Evolutionary conservation across 2,797 vertebrate species (phyloP).

Genomic region (Centropyge bicolor): DNA sequence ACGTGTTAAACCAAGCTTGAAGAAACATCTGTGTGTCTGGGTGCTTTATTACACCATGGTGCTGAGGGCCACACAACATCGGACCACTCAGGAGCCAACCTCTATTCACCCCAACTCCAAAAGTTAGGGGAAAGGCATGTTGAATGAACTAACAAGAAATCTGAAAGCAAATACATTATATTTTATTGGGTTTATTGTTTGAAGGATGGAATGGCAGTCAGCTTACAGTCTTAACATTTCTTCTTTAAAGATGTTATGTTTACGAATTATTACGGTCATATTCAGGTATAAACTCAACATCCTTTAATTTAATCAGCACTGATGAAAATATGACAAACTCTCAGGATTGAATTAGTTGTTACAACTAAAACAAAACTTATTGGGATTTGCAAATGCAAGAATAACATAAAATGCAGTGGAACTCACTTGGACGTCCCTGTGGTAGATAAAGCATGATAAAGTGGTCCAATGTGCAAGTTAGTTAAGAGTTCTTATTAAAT

Average conservation of each 20-base stretch:
- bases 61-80: not conserved
- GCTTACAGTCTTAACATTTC: not conserved
- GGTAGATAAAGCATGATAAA: no score
- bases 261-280: not conserved
- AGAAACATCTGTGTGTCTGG: conserved; percentile 44
- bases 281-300: not conserved
- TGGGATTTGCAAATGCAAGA: no score
- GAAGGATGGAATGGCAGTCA: not conserved
- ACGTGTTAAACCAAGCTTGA: conserved; percentile 46
- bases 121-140: no score
- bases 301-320: not conserved
- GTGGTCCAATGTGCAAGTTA: no score
- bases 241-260: not conserved
- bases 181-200: not conserved
- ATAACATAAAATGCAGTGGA: no score
- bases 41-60: conserved; percentile 27
- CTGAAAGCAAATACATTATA: not conserved
- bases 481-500: no score
- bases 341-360: not conserved
- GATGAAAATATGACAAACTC: not conserved
- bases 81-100: not conserved
- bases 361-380: not conserved
- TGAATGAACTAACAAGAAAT: not conserved
- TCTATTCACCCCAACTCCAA: not conserved
- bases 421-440: no score